phyloP scores from a whole-genome alignment of 2,113 vertebrate species.

The Psophia crepitans region DNA sequence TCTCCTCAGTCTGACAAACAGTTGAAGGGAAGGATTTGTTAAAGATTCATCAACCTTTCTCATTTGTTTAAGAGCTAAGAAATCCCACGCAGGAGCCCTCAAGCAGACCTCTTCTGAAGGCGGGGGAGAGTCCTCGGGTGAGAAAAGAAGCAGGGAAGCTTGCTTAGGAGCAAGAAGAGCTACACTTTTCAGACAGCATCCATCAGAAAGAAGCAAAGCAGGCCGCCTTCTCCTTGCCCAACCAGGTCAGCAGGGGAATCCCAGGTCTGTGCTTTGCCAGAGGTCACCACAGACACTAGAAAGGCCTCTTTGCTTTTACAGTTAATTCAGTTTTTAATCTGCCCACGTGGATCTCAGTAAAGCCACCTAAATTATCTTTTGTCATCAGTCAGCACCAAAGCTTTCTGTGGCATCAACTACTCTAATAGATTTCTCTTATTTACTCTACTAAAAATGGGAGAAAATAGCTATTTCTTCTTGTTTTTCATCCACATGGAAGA shows the following conservation, averaged over 20 bases:
- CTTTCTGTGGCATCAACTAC: neutral
- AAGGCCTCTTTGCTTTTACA: neutral
- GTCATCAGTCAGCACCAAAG: neutral
- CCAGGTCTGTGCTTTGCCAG: neutral
- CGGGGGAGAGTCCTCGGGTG: neutral
- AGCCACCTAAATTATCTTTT: neutral
- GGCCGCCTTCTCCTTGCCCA: neutral
- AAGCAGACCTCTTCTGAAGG: neutral
- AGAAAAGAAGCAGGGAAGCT: neutral
- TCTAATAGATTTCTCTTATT: neutral
- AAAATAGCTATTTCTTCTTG: neutral
- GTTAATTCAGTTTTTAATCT: neutral
- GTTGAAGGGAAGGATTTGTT: constrained; percentile 10
- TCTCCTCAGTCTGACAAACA: neutral
- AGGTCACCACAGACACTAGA: neutral
- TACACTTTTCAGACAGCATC: neutral
- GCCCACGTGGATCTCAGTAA: neutral
- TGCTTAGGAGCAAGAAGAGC: neutral
- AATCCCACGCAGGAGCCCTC: neutral
- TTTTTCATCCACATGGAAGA: neutral
- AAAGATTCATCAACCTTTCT: constrained; percentile 18
- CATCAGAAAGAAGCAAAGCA: neutral
- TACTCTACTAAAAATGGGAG: neutral
- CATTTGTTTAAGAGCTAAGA: neutral
- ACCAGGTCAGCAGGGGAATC: neutral